Evolutionary conservation across 2,888 invertebrate genomes (phyloP), one percentile per base, ranked within the genome.

Genomic region (Choristoneura rosaceana): DNA sequence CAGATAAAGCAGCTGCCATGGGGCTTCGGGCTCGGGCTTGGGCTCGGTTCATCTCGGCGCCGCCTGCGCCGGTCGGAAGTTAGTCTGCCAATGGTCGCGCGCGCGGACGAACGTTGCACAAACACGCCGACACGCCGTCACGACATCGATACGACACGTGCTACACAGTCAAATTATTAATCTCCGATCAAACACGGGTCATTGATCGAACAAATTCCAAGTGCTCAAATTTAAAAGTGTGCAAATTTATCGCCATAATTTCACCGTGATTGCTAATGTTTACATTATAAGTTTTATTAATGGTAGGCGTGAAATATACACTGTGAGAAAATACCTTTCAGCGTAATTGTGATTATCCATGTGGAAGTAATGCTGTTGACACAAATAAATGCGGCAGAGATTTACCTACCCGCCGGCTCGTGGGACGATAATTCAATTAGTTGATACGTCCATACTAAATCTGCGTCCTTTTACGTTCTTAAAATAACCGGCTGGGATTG

Each of bases 1-100:
- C 90, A 87, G 90, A 91, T 91, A 90, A 88, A 88, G 84, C 89
- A 88, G 90, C 88, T 86, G 88, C 84, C 84, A 83, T 83, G 82
- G 84, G 85, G 85, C 85, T 81, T 82, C 81, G 79, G 87, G 84
- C 84, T 82, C 80, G 84, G 85, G 52, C 12, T 50, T 4, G n/a
- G 15, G 74, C 43, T 33, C 68, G 70, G 86, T 84, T 87, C 90
- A 90, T 91, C 90, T 91, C 87, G 77, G 78, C 77, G 78, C 80
- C 79, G 78, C 62, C 45, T 45, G 59, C 59, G 70, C 55, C 68
- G 66, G 63, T 64, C 74, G 76, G 82, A 83, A 81, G 81, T 89
- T 89, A 92, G 92, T 92, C 87, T 84, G 84, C 86, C 80, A 76
- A 79, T 82, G 84, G 90, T 85, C 91, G 92, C 89, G 91, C 88